Evolutionary conservation across 2,888 invertebrate genomes (phyloP).

Genomic region (Helicoverpa assulta): DNA sequence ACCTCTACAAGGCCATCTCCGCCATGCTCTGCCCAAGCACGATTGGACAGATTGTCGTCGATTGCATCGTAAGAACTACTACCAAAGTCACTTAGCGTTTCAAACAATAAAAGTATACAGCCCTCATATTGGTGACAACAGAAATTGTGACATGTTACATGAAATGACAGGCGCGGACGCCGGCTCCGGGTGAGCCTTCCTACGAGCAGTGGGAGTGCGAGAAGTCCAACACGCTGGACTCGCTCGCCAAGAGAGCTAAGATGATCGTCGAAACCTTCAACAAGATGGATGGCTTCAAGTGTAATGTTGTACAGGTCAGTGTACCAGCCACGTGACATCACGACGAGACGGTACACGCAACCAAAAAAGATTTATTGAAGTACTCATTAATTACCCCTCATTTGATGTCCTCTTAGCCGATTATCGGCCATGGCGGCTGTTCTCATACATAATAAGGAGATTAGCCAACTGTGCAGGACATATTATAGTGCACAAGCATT

Average conservation of each 20-base stretch:
- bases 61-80: conserved; percentile 93
- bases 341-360: not conserved
- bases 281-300: conserved; percentile 96
- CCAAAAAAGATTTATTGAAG: not conserved
- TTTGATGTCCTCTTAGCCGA: no score
- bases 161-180: conserved; percentile 92
- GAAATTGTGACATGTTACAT: not conserved
- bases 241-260: conserved; percentile 94
- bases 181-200: conserved; percentile 95
- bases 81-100: not conserved
- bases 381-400: no score
- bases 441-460: no score
- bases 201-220: conserved; percentile 94
- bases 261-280: conserved; percentile 97
- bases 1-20: conserved; percentile 96
- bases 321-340: not conserved
- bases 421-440: no score
- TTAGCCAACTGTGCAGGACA: no score
- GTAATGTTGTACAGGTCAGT: conserved; percentile 92
- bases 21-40: conserved; percentile 97
- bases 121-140: no score
- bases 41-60: conserved; percentile 97
- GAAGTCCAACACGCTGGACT: conserved; percentile 92
- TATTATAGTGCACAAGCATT: no score
- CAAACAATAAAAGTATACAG: no score